Evolutionary conservation across 2,113 vertebrate species (phyloP), one percentile per base, ranked within the genome.

Genomic region (Sus scrofa): DNA sequence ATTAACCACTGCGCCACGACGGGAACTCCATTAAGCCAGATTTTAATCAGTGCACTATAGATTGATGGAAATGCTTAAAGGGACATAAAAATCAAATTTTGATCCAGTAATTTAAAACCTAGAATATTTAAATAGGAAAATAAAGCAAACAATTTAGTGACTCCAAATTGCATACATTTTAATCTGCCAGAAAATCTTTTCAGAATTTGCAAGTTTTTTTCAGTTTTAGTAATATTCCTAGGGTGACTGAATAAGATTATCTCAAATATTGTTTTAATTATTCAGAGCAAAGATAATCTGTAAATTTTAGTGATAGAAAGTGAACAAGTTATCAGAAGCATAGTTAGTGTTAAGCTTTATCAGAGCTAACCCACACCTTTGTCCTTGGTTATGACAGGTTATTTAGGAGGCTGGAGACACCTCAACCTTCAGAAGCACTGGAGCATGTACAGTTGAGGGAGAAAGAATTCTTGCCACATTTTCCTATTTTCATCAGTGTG

Each of bases 21-120:
- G n/a, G n/a, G n/a, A n/a, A n/a, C n/a, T n/a, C n/a, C 16, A 62
- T 87, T 88, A 86, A 88, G 82, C 12, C 50, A 88, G 50, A 26
- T 93, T 95, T 95, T 68, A 50, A 18, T 68, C 20, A 95, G 4
- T 81, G 11, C 15, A 26, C 92, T 77, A 50, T 86, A 74, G 16
- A 74, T 39, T 82, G 73, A 56, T 68, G 22, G 68, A 95, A 95
- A 71, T 86, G 13, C 37, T 26, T 22, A 50, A 89, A 50, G 16
- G 75, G n/a, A 56, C 37, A 73, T 86, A 74, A 96, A 96, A 95
- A 32, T 14, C 32, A 44, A 75, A 19, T 85, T 93, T 91, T 90
- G 18, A 75, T 84, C 27, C 73, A 70, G 39, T 92, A 84, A 75
- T 32, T 91, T 94, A 95, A 95, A 86, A 77, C 44, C 83, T 16